phyloP scores from a whole-genome alignment of 2,888 invertebrate species.

The Eupithecia insigniata region DNA sequence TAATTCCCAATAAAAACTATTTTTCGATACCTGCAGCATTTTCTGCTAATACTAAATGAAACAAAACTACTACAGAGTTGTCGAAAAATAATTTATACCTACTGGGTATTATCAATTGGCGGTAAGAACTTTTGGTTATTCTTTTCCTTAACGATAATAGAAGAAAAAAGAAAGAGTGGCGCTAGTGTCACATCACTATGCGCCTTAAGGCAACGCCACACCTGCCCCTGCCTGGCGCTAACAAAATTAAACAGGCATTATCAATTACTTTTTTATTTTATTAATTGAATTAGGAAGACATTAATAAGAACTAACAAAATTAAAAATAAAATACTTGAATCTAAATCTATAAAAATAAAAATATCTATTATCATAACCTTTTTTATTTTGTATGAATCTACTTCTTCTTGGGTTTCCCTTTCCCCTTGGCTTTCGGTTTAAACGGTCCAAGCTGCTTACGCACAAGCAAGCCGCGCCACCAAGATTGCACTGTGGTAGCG shows the following conservation, averaged over 20 bases:
- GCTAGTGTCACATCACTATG: no score
- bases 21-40: no score
- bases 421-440: slow-evolving; percentile 59
- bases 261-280: neutral
- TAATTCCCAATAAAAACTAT: no score
- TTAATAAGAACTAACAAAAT: neutral
- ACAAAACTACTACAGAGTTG: no score
- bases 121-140: no score
- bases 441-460: slow-evolving; percentile 71
- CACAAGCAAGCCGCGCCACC: slow-evolving; percentile 78
- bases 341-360: slow-evolving; percentile 6
- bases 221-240: no score
- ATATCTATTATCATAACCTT: neutral
- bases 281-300: neutral
- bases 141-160: no score
- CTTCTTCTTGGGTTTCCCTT: slow-evolving; percentile 36
- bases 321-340: neutral
- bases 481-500: slow-evolving; percentile 71
- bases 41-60: no score
- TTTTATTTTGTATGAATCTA: neutral
- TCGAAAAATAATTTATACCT: no score
- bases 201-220: no score
- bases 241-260: neutral
- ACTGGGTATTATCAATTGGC: no score
- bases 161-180: no score